Percentiles rank a stretch among this genome's conserved stretches.
Evolutionary conservation across 2,113 vertebrate genomes (phyloP).

Genomic region (Hyperopisus bebe): DNA sequence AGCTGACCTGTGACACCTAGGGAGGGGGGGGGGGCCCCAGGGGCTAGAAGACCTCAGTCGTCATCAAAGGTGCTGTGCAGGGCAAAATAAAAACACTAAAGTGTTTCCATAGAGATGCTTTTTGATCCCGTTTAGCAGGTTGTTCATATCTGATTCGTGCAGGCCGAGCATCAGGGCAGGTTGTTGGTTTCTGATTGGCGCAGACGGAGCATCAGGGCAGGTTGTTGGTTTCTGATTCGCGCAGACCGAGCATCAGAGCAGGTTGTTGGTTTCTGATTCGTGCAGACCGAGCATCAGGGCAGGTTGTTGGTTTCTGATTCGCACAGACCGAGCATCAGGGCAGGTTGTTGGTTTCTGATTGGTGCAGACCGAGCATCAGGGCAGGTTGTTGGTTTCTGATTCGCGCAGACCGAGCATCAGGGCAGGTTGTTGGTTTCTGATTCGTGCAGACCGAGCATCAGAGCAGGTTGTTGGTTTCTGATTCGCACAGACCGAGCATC

Average conservation of each 20-base stretch:
- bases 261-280: not conserved
- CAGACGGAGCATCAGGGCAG: not conserved
- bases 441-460: too few relatives aligned
- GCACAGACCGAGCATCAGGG: too few relatives aligned
- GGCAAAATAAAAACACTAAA: not conserved
- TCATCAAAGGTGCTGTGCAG: not conserved
- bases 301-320: too few relatives aligned
- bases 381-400: too few relatives aligned
- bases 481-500: too few relatives aligned
- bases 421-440: too few relatives aligned
- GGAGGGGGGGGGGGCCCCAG: not conserved
- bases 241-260: not conserved
- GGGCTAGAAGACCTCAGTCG: not conserved
- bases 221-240: not conserved
- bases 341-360: too few relatives aligned
- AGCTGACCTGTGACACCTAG: not conserved
- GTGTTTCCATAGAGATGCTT: not conserved
- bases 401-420: too few relatives aligned
- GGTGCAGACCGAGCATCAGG: too few relatives aligned
- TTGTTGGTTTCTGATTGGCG: not conserved
- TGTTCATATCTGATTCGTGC: not conserved
- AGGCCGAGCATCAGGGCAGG: not conserved
- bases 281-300: not conserved
- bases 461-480: too few relatives aligned
- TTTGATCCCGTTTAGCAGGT: not conserved